Evolutionary conservation across 2,888 invertebrate species (phyloP).

Genomic region (Incurvaria masculella): DNA sequence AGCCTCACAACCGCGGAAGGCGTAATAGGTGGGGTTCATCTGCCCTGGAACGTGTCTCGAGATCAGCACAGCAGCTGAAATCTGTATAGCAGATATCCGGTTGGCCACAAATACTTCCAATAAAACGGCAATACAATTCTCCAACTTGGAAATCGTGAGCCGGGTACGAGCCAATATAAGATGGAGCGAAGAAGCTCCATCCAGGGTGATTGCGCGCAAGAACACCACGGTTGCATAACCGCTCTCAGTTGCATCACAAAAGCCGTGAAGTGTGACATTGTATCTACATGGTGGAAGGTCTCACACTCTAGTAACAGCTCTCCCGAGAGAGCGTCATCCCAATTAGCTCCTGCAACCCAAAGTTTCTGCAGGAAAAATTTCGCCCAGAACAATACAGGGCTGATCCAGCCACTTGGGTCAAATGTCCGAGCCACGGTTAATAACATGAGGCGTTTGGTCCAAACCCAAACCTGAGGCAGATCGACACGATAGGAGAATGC

Average conservation of each 20-base stretch:
- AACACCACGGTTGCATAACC: too few relatives aligned
- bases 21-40: constrained; percentile 1
- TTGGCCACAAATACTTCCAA: constrained; percentile 5
- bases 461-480: too few relatives aligned
- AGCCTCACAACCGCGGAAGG: constrained; percentile 1
- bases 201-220: neutral
- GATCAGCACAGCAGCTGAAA: constrained; percentile 1
- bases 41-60: constrained; percentile 7
- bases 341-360: neutral
- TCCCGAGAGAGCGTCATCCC: too few relatives aligned
- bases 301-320: too few relatives aligned
- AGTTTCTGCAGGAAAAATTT: constrained; percentile 1
- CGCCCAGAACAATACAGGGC: constrained; percentile 1
- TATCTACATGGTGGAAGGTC: too few relatives aligned
- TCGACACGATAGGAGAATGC: neutral
- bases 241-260: constrained; percentile 3
- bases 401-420: constrained; percentile 2
- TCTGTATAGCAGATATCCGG: neutral
- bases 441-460: too few relatives aligned
- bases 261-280: neutral
- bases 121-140: neutral
- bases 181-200: neutral
- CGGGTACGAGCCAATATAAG: constrained; percentile 1
- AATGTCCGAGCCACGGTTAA: neutral
- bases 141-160: constrained; percentile 4